Evolutionary conservation across 2,797 vertebrate species (phyloP), one percentile per base, ranked within the genome.

Genomic region (Phylloscopus collybita): DNA sequence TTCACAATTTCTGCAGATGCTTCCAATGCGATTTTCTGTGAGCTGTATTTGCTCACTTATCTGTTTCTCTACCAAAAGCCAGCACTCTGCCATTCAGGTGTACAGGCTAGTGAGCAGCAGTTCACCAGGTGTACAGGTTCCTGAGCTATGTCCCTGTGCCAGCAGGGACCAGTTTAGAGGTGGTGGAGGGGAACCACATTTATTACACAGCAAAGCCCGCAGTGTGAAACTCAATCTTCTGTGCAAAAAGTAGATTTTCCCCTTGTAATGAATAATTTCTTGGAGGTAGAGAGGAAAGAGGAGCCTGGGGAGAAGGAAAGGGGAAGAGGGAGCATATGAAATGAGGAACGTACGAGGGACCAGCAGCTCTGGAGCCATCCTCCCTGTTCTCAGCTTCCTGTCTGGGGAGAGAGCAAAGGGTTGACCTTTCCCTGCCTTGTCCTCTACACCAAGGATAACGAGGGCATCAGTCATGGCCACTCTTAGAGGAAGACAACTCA

Each of bases 61-160:
- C 13, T 30, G 20, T 75, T 94, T 79, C 29, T 65, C 57, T 65
- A 90, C 62, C 45, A 71, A 72, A 92, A 85, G 30, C 23, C 69
- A 80, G 38, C 19, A 67, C 44, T 27, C 42, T 0, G 3, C 50
- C 38, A 92, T 3, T 8, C 0, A 0, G 34, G 57, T 5, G 3
- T 54, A 67, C 0, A 11, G 75, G 54, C 62, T 49, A 90, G 53
- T 2, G 22, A 92, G 57, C 85, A 90, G 81, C 64, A 53, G 38
- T 50, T 85, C 60, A 51, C 22, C 61, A 80, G 57, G 53, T 15
- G 0, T 64, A 49, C 18, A 40, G 34, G 18, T 73, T 34, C 64
- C 49, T 7, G 10, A 53, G 53, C 72, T 64, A 34, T 3, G 16
- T 78, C 50, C 34, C 34, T 0, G 0, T 21, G n/a, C 36, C 4